Evolutionary conservation across 2,113 vertebrate species (phyloP).

Genomic region (Calyptommatus sinebrachiatus): DNA sequence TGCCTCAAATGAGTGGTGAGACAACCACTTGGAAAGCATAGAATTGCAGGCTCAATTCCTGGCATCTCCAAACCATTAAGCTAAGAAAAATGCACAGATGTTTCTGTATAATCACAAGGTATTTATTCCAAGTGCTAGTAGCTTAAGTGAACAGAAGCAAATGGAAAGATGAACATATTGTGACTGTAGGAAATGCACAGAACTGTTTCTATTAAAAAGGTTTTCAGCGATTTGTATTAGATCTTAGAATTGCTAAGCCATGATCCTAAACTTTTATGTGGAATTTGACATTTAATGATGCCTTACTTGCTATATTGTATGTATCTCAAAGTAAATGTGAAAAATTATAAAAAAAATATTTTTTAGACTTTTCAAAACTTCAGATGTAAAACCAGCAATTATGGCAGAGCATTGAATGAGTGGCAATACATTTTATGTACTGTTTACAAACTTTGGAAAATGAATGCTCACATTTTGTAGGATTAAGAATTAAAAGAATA

Average conservation of each 20-base stretch:
- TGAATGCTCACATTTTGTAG: slow-evolving; percentile 49
- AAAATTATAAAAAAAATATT: slow-evolving; percentile 25
- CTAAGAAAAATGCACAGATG: too few relatives aligned
- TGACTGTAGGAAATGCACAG: background rate
- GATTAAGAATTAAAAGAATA: slow-evolving; percentile 25
- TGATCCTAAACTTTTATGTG: slow-evolving; percentile 9
- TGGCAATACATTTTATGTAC: slow-evolving; percentile 27
- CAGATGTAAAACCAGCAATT: slow-evolving; percentile 32
- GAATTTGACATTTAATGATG: slow-evolving; percentile 30
- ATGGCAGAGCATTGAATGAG: slow-evolving; percentile 18
- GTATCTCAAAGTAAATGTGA: slow-evolving; percentile 42
- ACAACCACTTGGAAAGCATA: too few relatives aligned
- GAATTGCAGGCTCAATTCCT: too few relatives aligned
- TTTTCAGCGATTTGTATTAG: background rate
- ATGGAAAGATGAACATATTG: background rate
- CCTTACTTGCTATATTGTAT: slow-evolving; percentile 42
- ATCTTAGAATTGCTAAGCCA: slow-evolving; percentile 20
- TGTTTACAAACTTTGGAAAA: slow-evolving; percentile 29
- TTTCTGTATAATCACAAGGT: too few relatives aligned
- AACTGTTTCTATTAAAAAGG: background rate
- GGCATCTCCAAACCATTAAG: too few relatives aligned
- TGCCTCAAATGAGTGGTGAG: too few relatives aligned
- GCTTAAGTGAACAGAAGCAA: background rate
- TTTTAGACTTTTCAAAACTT: slow-evolving; percentile 28
- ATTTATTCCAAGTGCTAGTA: background rate